Evolutionary conservation across 2,888 invertebrate species (phyloP), one percentile per base, ranked within the genome.

Genomic region (Hypena proboscidalis): DNA sequence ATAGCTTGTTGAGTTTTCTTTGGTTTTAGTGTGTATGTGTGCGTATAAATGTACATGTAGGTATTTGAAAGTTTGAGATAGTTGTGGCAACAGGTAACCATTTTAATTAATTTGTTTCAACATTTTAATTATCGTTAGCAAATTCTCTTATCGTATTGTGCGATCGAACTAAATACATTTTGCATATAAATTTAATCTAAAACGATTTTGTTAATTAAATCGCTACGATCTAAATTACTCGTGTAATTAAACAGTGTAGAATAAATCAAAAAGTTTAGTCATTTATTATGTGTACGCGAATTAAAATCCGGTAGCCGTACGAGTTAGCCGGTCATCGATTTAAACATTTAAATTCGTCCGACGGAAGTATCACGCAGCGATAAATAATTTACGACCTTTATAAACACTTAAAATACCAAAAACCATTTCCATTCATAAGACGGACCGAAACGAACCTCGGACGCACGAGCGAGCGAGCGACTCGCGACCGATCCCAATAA

Each of bases 381-480:
- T 87, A 83, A 80, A 86, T 89, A 82, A 88, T 89, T 88, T 88
- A 89, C 84, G 85, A 85, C 80, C 79, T 85, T 79, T 84, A 83
- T 80, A 87, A 88, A 90, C 88, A 85, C 87, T 87, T 86, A 83
- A 85, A 87, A 88, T 87, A 87, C 85, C 86, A 84, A 86, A 87
- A 85, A 84, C 79, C 86, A 87, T 89, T 88, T 82, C 85, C 90
- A 90, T 90, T 90, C 90, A 90, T 88, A 90, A 89, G 83, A 58
- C 67, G 68, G 66, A 74, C 74, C 80, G 80, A 78, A 77, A 76
- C 77, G 77, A 76, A 80, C 75, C 75, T 78, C 77, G 72, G 62
- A 79, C 81, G 80, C 87, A 83, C 86, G 83, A 83, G 85, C 82
- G 19, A 8, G 8, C 14, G 17, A 17, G 27, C 36, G 23, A 34